Percentiles rank a stretch among this genome's conserved stretches.
These are phyloP conservation scores for Drosophila prostipennis DNA, from an alignment of 2,888 invertebrate species.

Conservation along the genomic window DNA sequence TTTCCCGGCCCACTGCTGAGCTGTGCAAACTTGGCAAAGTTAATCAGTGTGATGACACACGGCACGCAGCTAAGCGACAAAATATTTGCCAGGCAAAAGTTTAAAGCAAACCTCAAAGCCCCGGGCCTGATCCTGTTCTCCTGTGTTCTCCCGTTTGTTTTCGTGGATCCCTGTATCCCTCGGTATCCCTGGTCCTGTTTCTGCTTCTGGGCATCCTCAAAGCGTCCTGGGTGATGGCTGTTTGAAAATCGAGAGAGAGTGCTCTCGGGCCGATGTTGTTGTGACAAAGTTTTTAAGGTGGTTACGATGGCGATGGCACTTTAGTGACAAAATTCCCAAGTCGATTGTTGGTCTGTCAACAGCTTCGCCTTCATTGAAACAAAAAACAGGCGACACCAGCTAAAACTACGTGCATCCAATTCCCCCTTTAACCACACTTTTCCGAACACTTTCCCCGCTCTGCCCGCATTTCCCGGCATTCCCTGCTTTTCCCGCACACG, in stretches of 20 bases:
- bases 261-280: conserved; percentile 44
- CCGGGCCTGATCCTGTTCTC: conserved; percentile 25
- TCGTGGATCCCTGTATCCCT: background rate
- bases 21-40: conserved; percentile 66
- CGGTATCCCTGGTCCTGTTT: background rate
- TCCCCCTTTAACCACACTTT: conserved; percentile 21
- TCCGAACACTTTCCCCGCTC: conserved; percentile 31
- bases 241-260: conserved; percentile 69
- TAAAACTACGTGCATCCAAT: conserved; percentile 52
- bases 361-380: conserved; percentile 67
- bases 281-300: conserved; percentile 67
- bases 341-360: conserved; percentile 80
- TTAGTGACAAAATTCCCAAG: conserved; percentile 79
- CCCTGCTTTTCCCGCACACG: conserved; percentile 21
- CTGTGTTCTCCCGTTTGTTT: conserved; percentile 2
- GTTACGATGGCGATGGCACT: conserved; percentile 67
- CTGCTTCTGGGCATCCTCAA: conserved; percentile 60
- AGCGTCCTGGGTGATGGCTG: conserved; percentile 67
- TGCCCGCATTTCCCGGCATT: background rate
- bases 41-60: conserved; percentile 75
- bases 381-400: conserved; percentile 66
- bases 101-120: conserved; percentile 44
- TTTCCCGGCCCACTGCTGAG: conserved; percentile 22
- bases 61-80: conserved; percentile 78
- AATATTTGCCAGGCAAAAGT: conserved; percentile 69